Conservation (phyloP, 2,797 vertebrate genomes). For the Xiphophorus birchmanni region DNA sequence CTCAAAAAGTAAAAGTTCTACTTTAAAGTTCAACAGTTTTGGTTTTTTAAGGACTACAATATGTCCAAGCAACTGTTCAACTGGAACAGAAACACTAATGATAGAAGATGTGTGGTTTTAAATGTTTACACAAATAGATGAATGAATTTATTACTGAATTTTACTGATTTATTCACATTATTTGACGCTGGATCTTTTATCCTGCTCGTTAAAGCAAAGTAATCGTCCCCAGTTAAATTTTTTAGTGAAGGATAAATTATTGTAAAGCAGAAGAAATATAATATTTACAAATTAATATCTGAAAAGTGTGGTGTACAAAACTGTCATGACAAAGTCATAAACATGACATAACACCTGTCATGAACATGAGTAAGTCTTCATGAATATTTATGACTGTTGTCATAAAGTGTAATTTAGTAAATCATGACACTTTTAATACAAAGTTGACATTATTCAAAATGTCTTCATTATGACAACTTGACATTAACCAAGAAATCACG, state of each 20-base stretch:
- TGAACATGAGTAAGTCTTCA: no score
- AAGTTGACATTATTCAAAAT: no score
- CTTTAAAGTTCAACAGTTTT: slow-evolving; percentile 4
- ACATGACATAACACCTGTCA: no score
- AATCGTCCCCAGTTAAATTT: not conserved
- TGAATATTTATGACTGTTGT: no score
- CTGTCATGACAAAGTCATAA: no score
- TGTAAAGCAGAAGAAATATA: not conserved
- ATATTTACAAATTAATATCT: not conserved
- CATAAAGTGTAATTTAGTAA: no score
- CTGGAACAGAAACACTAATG: not conserved
- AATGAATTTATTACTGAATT: not conserved
- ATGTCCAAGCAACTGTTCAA: not conserved
- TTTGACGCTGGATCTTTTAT: not conserved
- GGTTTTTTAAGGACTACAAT: not conserved
- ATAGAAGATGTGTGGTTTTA: not conserved
- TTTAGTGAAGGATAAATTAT: not conserved
- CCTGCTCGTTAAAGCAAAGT: not conserved
- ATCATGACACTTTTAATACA: no score
- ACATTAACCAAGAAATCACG: no score
- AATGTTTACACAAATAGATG: not conserved
- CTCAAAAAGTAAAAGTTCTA: no score
- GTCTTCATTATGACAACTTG: no score
- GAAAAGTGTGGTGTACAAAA: not conserved
- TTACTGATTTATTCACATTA: not conserved